Percentiles rank a stretch among this genome's conserved stretches.
These are phyloP conservation scores for Meteorus cinctellus DNA, from an alignment of 2,888 invertebrate species.

Conservation along the genomic window DNA sequence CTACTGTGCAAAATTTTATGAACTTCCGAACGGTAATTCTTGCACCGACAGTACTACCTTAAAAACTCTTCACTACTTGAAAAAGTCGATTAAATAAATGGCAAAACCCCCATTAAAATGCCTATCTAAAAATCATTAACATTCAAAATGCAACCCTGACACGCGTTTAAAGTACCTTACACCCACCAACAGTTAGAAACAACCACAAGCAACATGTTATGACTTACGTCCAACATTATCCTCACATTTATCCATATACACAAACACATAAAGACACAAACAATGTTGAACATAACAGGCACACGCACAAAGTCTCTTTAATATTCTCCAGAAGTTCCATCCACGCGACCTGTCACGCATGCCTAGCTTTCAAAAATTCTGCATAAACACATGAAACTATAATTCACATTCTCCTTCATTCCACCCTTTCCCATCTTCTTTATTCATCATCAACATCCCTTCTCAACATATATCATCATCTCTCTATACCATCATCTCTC, in stretches of 20 bases:
- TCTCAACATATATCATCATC: slow-evolving; percentile 49
- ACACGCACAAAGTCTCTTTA: slow-evolving; percentile 52
- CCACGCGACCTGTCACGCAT: slow-evolving; percentile 67
- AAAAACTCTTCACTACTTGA: no score
- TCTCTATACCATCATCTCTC: slow-evolving; percentile 34
- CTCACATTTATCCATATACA: neutral
- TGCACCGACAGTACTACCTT: no score
- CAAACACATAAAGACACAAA: neutral
- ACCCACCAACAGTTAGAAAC: neutral
- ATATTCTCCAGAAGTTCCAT: slow-evolving; percentile 67
- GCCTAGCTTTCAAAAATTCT: slow-evolving; percentile 49
- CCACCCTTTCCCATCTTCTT: slow-evolving; percentile 40
- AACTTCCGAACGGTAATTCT: no score
- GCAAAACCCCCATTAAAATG: no score
- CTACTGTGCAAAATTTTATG: no score
- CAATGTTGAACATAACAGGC: slow-evolving; percentile 2
- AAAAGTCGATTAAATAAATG: no score
- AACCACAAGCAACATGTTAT: neutral
- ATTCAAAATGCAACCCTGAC: slow-evolving; percentile 11
- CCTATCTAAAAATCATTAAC: neutral
- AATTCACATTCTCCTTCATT: neutral
- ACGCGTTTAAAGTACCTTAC: neutral
- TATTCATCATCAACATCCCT: slow-evolving; percentile 62
- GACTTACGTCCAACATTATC: no score
- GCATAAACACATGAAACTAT: slow-evolving; percentile 30